Evolutionary conservation across 2,888 invertebrate species (phyloP), one percentile per base, ranked within the genome.

Genomic region (Parnassius mnemosyne): DNA sequence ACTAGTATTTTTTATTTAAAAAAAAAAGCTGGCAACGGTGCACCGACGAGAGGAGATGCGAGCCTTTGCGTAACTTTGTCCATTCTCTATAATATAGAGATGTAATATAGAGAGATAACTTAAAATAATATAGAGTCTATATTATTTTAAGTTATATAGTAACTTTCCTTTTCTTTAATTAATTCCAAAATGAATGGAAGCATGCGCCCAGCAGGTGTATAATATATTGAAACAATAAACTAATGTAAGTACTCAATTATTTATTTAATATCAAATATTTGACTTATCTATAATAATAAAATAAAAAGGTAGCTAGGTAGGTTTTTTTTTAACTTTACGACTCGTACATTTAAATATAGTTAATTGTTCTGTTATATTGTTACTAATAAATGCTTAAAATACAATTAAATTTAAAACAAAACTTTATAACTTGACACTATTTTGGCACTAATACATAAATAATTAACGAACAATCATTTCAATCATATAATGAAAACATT

Each of bases 391-490:
- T 67, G 73, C 73, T 69, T 70, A 68, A 73, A 74, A 76, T 66
- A 73, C 50, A 75, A 69, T 74, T 69, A 62, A 72, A 50, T 43
- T 53, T 57, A 66, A 74, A 74, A 74, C 66, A 72, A 71, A 70
- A 71, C 43, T 34, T 47, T 34, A 49, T 49, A 49, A 49, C 55
- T 73, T 66, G 70, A 76, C 72, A 74, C 80, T 87, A 86, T 83
- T 80, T 88, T 87, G 89, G 89, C 87, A 87, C 88, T 87, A 84
- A 80, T 81, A 83, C 73, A 76, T 79, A 79, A 81, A 83, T 78
- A 67, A 80, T 74, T 79, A 79, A 79, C 76, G 77, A 84, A 81
- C 78, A 69, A 81, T 76, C 68, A 68, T 68, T 73, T 66, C 66
- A 71, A 69, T 73, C 73, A 74, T 74, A 76, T 72, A 75, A 78